A percentile compares a stretch with the other conserved stretches of the same genome.
phyloP scores from a whole-genome alignment of 2,113 vertebrate species.

The Meleagris gallopavo region DNA sequence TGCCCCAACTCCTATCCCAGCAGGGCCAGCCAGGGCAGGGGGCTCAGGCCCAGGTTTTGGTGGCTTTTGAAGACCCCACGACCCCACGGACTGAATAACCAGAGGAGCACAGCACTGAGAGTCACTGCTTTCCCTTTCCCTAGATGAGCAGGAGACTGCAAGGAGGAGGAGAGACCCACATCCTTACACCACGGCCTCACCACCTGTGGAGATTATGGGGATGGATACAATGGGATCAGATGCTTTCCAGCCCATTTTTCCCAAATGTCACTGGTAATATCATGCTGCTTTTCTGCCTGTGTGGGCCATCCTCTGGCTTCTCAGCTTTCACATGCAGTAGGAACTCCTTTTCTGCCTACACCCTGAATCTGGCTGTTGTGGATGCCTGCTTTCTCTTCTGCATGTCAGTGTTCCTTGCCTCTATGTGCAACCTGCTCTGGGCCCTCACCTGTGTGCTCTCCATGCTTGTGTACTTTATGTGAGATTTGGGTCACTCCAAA shows the following conservation, averaged over 20 bases:
- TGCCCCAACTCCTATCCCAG: no score
- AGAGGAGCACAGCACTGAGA: neutral
- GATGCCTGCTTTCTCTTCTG: slow-evolving; percentile 38
- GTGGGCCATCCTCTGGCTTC: slow-evolving; percentile 38
- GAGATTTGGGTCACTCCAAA: neutral
- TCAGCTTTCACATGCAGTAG: neutral
- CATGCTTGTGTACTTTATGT: neutral
- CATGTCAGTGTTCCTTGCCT: neutral
- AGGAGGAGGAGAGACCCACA: neutral
- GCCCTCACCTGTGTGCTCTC: neutral
- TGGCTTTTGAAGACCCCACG: neutral
- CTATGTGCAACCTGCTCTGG: slow-evolving; percentile 17
- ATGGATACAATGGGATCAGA: neutral
- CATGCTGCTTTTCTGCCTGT: neutral
- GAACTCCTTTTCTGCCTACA: slow-evolving; percentile 19
- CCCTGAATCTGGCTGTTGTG: slow-evolving; percentile 8
- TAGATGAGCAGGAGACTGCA: neutral
- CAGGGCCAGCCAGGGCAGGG: no score
- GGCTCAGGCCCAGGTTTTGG: no score
- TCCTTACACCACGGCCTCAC: neutral
- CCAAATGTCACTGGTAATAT: neutral
- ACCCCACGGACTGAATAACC: neutral
- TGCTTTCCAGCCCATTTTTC: neutral
- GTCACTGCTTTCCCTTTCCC: neutral
- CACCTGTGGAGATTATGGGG: rapidly evolving